phyloP scores from a whole-genome alignment of 2,888 invertebrate species.

The Trilocha varians region DNA sequence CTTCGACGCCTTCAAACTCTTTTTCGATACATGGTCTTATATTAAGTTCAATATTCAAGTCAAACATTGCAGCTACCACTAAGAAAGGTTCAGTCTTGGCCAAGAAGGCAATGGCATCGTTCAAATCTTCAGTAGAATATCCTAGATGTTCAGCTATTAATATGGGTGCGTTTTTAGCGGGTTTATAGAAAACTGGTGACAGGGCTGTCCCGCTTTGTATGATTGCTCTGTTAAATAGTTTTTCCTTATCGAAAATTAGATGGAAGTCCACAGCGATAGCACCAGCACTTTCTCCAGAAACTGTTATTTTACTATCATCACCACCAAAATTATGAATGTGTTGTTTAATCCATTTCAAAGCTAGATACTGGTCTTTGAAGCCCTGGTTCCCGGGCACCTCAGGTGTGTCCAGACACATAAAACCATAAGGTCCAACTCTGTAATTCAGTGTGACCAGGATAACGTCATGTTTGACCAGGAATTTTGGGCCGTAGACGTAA shows the following conservation, averaged over 20 bases:
- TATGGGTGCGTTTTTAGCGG: conserved; percentile 6
- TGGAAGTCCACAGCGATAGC: conserved; percentile 22
- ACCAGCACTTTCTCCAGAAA: conserved; percentile 29
- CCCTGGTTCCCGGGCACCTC: conserved; percentile 33
- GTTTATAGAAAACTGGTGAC: conserved; percentile 11
- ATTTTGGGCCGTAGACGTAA: conserved; percentile 7
- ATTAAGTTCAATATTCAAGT: neutral
- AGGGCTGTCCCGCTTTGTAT: conserved; percentile 7
- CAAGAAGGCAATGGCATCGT: neutral
- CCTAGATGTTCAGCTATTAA: neutral
- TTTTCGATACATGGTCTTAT: neutral
- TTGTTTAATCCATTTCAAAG: conserved; percentile 27
- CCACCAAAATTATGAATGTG: conserved; percentile 30
- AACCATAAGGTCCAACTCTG: conserved; percentile 24
- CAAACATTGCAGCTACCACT: neutral
- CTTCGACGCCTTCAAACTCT: neutral
- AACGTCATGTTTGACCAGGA: conserved; percentile 17
- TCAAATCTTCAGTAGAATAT: neutral
- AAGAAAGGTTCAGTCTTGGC: neutral
- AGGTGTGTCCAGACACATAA: conserved; percentile 23
- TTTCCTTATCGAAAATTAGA: conserved; percentile 18
- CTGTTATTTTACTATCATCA: conserved; percentile 19
- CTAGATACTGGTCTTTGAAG: conserved; percentile 26
- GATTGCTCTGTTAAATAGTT: conserved; percentile 23
- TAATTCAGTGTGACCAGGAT: conserved; percentile 29